Evolutionary conservation across 2,113 vertebrate genomes (phyloP).

Genomic region (Dissostichus mawsoni): DNA sequence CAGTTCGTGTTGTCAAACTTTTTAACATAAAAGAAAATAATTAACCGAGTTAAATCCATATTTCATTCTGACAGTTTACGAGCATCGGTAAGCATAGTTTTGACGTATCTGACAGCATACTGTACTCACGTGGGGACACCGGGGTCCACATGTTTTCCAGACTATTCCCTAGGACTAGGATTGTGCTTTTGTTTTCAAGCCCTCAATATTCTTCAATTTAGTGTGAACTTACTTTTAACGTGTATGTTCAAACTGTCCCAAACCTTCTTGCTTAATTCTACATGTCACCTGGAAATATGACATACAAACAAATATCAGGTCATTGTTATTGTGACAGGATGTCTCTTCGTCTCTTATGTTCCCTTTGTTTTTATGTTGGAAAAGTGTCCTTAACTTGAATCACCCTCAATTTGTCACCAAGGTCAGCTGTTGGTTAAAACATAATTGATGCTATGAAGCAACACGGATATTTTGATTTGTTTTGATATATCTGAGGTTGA

Average conservation of each 20-base stretch:
- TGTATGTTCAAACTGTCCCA: too few species aligned
- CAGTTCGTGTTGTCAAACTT: neutral
- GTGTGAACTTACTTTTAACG: neutral
- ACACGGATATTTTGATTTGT: too few species aligned
- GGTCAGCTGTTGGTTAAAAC: neutral
- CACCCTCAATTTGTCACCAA: too few species aligned
- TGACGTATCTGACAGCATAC: neutral
- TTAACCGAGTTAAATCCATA: neutral
- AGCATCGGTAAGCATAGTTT: neutral
- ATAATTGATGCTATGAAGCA: too few species aligned
- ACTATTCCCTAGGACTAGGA: conserved; percentile 3
- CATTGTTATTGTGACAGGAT: neutral
- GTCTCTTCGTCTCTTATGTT: too few species aligned
- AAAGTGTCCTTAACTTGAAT: neutral
- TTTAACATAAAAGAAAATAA: too few species aligned
- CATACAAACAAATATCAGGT: neutral
- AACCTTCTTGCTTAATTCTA: too few species aligned
- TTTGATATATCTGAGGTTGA: too few species aligned
- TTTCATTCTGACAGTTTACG: neutral
- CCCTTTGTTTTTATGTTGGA: neutral
- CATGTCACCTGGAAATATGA: neutral
- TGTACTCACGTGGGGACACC: conserved; percentile 18
- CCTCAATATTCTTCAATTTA: neutral
- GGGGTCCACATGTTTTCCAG: conserved; percentile 35
- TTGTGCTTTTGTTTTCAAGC: neutral